Base-by-base conservation (phyloP, 2,797 vertebrate genomes). In the Molossus alvarezi region DNA sequence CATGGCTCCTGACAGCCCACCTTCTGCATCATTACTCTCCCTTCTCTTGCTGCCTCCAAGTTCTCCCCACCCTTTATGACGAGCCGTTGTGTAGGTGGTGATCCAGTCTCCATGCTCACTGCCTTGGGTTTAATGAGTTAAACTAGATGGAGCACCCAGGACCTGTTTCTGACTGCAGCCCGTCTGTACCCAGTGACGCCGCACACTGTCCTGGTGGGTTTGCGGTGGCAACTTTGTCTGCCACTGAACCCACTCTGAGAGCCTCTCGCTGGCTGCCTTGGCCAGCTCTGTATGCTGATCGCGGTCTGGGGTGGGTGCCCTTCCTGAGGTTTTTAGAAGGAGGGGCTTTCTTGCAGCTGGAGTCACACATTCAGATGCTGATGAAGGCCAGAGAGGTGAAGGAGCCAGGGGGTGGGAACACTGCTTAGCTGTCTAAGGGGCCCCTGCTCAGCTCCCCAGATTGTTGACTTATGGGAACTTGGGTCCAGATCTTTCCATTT, bases 201-300 rank as follows among this genome's bases (percentile, higher is more conserved):
- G 97, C 98, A 98, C 25, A 95, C 97, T 98, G 98, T 72, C 97
- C 98, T 98, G 98, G 98, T 98, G 97, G 98, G 97, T 96, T 97
- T 92, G 62, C 98, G 98, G 98, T 97, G 96, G 97, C 96, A 77
- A 96, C 97, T 98, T 98, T 98, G 97, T 98, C 98, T 98, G 97
- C 97, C 97, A 98, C 97, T 98, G 98, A 94, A 97, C 97, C 23
- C 60, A 93, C 97, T 98, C 76, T 11, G 91, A 95, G 93, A 95
- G 82, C 91, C 96, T 12, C 96, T 96, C 69, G 27, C 91, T 65
- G 71, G 98, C 93, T 88, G 91, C 97, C 95, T 94, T 71, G 95
- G 97, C 97, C 94, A 92, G 89, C 94, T 97, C 97, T 96, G 90
- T 96, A 95, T 90, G 96, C 97, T 97, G 97, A 94, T 97, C 94